These are phyloP conservation scores for Pocillopora verrucosa DNA, from an alignment of 64 coral and sea anemone genomes.

Conservation along the genomic window DNA sequence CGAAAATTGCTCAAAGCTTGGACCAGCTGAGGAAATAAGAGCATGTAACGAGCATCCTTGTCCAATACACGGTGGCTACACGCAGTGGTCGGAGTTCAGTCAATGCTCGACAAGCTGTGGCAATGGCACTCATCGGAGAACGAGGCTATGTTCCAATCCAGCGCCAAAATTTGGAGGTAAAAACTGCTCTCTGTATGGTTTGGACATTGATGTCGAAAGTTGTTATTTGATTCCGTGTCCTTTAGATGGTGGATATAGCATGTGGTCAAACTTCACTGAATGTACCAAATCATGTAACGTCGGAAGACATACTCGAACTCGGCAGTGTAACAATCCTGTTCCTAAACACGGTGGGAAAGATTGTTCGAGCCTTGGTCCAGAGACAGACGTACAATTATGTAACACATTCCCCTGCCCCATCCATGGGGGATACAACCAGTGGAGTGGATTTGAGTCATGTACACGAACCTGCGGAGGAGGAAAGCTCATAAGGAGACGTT, in stretches of 20 bases:
- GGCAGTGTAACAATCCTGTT: slow-evolving; percentile 15
- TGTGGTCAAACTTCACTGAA: slow-evolving; percentile 16
- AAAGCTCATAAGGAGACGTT: slow-evolving; percentile 17
- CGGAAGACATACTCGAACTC: slow-evolving; percentile 14
- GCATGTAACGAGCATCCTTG: slow-evolving; percentile 45
- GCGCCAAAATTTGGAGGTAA: slow-evolving; percentile 46
- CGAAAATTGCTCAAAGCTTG: slow-evolving; percentile 50
- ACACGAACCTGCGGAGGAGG: slow-evolving; percentile 34
- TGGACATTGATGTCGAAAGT: neutral
- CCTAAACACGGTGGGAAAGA: slow-evolving; percentile 67
- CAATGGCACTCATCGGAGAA: slow-evolving; percentile 42
- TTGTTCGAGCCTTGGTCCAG: slow-evolving; percentile 59
- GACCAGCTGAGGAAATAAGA: slow-evolving; percentile 21
- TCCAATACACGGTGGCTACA: slow-evolving; percentile 54
- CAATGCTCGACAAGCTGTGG: slow-evolving; percentile 44
- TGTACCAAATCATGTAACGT: slow-evolving; percentile 35
- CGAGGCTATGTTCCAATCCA: slow-evolving; percentile 45
- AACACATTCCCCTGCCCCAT: slow-evolving; percentile 69
- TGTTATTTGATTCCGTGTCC: slow-evolving; percentile 40
- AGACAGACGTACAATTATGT: slow-evolving; percentile 33
- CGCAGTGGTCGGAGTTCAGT: slow-evolving; percentile 21
- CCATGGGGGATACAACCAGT: slow-evolving; percentile 52
- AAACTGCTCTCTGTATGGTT: slow-evolving; percentile 42
- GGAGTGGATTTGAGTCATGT: slow-evolving; percentile 35
- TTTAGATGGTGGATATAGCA: slow-evolving; percentile 20